Base-by-base conservation (phyloP, 2,797 vertebrate species). In the Monodelphis domestica region DNA sequence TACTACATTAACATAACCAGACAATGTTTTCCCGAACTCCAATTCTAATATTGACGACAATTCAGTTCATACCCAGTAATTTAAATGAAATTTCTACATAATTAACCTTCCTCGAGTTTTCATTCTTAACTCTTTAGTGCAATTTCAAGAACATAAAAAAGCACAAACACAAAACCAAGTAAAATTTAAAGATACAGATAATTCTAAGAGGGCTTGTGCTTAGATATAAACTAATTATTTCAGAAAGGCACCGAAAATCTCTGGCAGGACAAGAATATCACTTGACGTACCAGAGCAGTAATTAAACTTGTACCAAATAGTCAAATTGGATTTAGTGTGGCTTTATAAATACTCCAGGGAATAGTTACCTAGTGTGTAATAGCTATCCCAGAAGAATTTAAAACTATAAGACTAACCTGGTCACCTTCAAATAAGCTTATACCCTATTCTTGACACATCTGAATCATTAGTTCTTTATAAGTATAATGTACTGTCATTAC, bases 21-120 rank as follows among this genome's bases (percentile, higher is more conserved):
- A 15, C 38, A 92, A 28, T 89, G 53, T 92, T 96, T 94, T 90
- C 11, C 6, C 91, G 45, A 94, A 88, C 53, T 91, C 91, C 93
- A 91, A 54, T 29, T 53, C 21, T 89, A 95, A 63, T 3, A 90
- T 14, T 87, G 12, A 33, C 10, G 90, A 90, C 89, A 55, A 91
- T 89, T 50, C 14, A 84, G 90, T 70, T 4, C 30, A 95, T 88
- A 96, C 95, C 94, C 51, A 94, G 52, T 55, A 30, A 91, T 21
- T 92, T 95, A 92, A 96, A 93, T 91, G 52, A 84, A 17, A 84
- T 53, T 91, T 92, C n/a, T 45, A 45, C 17, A 9, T 78, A 70
- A 70, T 70, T 38, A 78, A 78, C 9, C 17, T 38, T n/a, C 33
- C 15, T 38, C 63, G 78, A 38, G n/a, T 45, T 84, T 59, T 59